Evolutionary conservation across 2,888 invertebrate species (phyloP), one percentile per base, ranked within the genome.

Genomic region (Zonitis immaculata): DNA sequence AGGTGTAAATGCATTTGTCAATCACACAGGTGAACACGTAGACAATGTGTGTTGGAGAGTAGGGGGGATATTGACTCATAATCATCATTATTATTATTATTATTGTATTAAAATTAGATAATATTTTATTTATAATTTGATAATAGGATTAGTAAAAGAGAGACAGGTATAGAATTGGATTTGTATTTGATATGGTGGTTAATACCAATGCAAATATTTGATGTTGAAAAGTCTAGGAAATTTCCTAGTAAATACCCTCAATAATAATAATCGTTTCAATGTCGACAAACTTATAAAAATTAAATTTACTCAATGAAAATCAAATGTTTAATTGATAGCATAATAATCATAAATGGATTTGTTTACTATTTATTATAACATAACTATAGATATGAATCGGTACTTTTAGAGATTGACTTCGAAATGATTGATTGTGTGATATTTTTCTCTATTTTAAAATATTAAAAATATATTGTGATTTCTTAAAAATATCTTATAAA

Each of bases 1-100:
- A 3, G 22, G 22, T 22, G 43, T 51, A 22, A 47, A 39, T 32
- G 18, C 42, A 42, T 11, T 39, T 49, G 51, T 46, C 51, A 52
- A 47, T 55, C 18, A 39, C 18, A 32, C 39, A 39, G n/a, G n/a
- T 39, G 16, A 18, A 16, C 35, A 35, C 18, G 39, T 39, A 18
- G 12, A 39, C 39, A 3, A 16, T 7, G 7, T 14, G 30, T 35
- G 3, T 1, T 14, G 4, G 7, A 1, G 1, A 3, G 4, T 20
- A 2, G 5, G 9, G 35, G 35, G 18, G 18, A 8, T 2, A 16
- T 7, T 12, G 3, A n/a, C n/a, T n/a, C 8, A 39, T 39, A 9
- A 39, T 11, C 6, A 3, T n/a, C 11, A 39, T 20, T 39, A 39
- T 5, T 39, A 3, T 18, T 20, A 26, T 7, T 8, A 26, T 26